phyloP scores from a whole-genome alignment of 2,888 invertebrate species.

The Sepioteuthis lessoniana region DNA sequence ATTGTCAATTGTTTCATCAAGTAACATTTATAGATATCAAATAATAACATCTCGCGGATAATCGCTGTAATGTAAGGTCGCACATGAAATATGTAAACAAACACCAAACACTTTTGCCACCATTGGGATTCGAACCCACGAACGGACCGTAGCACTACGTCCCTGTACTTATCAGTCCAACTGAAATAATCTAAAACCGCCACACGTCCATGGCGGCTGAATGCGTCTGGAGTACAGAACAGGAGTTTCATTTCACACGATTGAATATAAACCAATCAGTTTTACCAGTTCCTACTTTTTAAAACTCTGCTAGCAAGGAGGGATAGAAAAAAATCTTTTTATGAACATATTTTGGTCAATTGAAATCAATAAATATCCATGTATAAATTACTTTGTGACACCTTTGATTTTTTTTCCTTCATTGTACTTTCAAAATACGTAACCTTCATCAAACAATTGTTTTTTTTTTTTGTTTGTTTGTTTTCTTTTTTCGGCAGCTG shows the following conservation, averaged over 20 bases:
- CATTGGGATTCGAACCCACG: background rate
- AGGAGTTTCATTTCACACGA: background rate
- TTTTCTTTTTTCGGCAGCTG: background rate
- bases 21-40: constrained; percentile 21
- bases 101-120: constrained; percentile 20
- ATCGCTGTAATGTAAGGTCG: constrained; percentile 8
- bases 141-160: background rate
- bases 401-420: background rate
- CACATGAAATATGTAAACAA: constrained; percentile 33
- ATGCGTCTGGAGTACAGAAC: background rate
- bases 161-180: background rate
- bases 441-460: background rate
- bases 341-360: background rate
- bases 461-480: no score
- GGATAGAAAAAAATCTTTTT: background rate
- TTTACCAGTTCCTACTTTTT: background rate
- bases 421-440: background rate
- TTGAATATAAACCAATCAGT: background rate
- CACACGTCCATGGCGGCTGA: background rate
- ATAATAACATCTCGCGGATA: constrained; percentile 14
- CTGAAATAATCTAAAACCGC: background rate
- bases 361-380: background rate
- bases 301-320: constrained; percentile 33
- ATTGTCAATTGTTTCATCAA: constrained; percentile 6
- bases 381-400: background rate